phyloP scores from a whole-genome alignment of 2,888 invertebrate species.

The Emmelina monodactyla region DNA sequence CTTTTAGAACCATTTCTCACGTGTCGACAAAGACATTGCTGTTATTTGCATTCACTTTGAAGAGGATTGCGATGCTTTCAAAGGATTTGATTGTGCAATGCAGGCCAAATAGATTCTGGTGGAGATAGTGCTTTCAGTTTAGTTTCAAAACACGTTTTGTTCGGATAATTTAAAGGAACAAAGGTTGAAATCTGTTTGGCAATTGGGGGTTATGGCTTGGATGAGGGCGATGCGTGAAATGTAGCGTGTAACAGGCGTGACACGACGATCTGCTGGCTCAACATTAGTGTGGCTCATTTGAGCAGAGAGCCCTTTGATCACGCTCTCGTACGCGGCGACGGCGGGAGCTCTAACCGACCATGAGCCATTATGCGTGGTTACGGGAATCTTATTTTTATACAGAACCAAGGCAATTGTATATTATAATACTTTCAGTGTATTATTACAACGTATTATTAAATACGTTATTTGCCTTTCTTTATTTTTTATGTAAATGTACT shows the following conservation, averaged over 20 bases:
- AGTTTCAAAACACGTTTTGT: constrained; percentile 2
- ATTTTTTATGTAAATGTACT: too few species aligned
- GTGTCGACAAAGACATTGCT: constrained; percentile 7
- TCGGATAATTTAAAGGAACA: too few species aligned
- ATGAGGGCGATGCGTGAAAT: not conserved
- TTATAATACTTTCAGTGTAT: too few species aligned
- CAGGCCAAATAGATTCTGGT: not conserved
- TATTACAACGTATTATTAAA: too few species aligned
- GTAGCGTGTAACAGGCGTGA: constrained; percentile 2
- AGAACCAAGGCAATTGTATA: too few species aligned
- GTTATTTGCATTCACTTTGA: constrained; percentile 7
- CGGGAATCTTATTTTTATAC: too few species aligned
- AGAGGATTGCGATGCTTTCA: constrained; percentile 3
- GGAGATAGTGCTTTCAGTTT: not conserved
- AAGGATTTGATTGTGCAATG: not conserved
- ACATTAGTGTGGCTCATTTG: constrained; percentile 23
- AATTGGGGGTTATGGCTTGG: not conserved
- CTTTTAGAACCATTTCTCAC: constrained; percentile 3
- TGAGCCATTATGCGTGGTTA: too few species aligned
- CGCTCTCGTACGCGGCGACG: too few species aligned
- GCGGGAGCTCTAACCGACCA: too few species aligned
- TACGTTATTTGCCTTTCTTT: too few species aligned
- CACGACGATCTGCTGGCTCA: constrained; percentile 11
- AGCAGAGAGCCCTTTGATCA: constrained; percentile 26
- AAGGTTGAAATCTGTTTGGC: not conserved